phyloP scores from a whole-genome alignment of 2,888 invertebrate species.

The Agrotis puta region DNA sequence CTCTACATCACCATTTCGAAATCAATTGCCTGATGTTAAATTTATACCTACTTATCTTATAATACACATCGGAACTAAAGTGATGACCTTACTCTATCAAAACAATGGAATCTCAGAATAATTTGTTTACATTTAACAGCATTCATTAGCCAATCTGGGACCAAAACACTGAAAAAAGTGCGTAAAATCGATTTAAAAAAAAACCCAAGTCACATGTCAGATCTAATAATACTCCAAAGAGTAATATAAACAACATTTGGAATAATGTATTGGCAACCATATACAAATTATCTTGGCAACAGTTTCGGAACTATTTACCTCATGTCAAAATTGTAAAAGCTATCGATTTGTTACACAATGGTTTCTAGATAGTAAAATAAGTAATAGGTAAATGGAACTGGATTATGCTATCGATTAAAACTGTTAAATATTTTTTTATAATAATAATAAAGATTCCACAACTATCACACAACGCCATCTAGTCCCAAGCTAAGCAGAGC shows the following conservation, averaged over 20 bases:
- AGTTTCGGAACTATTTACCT: slow-evolving; percentile 42
- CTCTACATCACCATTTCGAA: not conserved
- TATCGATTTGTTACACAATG: slow-evolving; percentile 51
- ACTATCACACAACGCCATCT: too few species aligned
- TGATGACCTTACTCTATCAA: slow-evolving; percentile 19
- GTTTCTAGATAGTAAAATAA: slow-evolving; percentile 42
- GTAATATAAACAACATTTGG: slow-evolving; percentile 32
- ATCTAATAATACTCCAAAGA: slow-evolving; percentile 44
- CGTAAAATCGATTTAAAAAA: slow-evolving; percentile 16
- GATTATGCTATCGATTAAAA: slow-evolving; percentile 14
- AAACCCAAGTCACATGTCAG: slow-evolving; percentile 25
- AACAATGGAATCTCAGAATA: slow-evolving; percentile 22
- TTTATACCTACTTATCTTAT: not conserved
- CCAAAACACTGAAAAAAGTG: slow-evolving; percentile 12
- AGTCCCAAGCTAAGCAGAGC: too few species aligned
- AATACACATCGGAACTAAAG: slow-evolving; percentile 5
- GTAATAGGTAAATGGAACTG: slow-evolving; percentile 33
- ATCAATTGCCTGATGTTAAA: not conserved
- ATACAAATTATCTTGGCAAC: slow-evolving; percentile 55
- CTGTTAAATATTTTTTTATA: slow-evolving; percentile 11
- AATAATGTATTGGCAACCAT: slow-evolving; percentile 56
- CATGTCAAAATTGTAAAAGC: slow-evolving; percentile 51
- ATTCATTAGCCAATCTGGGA: slow-evolving; percentile 39
- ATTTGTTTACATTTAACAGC: slow-evolving; percentile 36
- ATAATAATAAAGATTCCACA: too few species aligned